Percentiles rank a stretch among this genome's conserved stretches.
These are phyloP conservation scores for Petrocephalus schoutedeni DNA, from an alignment of 2,797 vertebrate species.

Conservation along the genomic window DNA sequence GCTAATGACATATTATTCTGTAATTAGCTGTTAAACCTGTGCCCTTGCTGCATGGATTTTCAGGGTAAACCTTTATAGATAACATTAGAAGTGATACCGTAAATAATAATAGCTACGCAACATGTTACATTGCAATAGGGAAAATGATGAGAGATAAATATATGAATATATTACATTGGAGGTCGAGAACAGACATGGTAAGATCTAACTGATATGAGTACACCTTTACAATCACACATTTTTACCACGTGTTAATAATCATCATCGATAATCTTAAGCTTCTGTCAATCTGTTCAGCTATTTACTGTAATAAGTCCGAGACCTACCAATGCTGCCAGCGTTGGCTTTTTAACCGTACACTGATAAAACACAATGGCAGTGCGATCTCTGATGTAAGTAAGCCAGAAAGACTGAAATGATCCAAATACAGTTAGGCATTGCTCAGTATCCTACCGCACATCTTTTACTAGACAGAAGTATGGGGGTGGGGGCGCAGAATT, in stretches of 20 bases:
- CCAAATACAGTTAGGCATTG: background rate
- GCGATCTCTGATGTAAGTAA: background rate
- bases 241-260: background rate
- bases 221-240: background rate
- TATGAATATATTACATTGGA: background rate
- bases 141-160: background rate
- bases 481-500: too few species aligned
- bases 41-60: background rate
- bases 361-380: background rate
- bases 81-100: background rate
- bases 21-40: background rate
- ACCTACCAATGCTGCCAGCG: background rate
- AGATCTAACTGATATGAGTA: background rate
- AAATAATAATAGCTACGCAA: background rate
- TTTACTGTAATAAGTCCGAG: background rate
- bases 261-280: background rate
- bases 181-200: background rate
- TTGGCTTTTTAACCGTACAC: background rate
- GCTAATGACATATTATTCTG: background rate
- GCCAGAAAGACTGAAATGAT: background rate
- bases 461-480: too few species aligned
- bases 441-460: background rate
- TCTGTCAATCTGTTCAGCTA: background rate
- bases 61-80: background rate
- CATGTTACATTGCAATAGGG: background rate